Percentiles rank a stretch among this genome's conserved stretches.
These are phyloP conservation scores for Hippocampus guttulatus DNA, from an alignment of 2,113 vertebrate genomes.

Conservation along the genomic window DNA sequence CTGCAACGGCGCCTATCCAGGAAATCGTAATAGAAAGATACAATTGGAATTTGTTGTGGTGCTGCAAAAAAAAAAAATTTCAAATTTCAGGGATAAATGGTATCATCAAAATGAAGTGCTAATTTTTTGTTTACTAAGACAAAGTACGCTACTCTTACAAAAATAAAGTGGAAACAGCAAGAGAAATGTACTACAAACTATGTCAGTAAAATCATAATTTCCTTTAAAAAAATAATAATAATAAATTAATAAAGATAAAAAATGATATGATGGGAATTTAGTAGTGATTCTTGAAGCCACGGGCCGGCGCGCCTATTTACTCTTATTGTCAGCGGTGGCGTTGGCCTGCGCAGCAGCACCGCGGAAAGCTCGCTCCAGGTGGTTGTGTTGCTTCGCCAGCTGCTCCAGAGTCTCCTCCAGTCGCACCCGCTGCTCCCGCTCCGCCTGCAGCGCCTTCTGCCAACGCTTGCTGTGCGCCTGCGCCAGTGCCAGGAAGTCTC, in stretches of 20 bases:
- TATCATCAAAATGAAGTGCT: no score
- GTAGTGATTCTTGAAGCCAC: not conserved
- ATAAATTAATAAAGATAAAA: no score
- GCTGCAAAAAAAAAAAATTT: no score
- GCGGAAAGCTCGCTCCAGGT: conserved; percentile 90
- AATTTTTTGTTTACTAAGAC: no score
- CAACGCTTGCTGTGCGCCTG: conserved; percentile 92
- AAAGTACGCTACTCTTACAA: no score
- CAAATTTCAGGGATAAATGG: not conserved
- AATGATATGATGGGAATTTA: not conserved
- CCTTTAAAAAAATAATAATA: not conserved
- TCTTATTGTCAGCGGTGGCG: conserved; percentile 72
- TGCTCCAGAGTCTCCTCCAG: conserved; percentile 94
- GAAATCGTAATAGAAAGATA: no score
- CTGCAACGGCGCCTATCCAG: conserved; percentile 63
- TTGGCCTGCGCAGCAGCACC: conserved; percentile 73
- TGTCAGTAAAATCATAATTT: not conserved
- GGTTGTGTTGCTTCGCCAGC: conserved; percentile 93
- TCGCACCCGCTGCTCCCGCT: conserved; percentile 88
- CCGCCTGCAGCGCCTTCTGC: conserved; percentile 92
- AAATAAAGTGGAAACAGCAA: not conserved
- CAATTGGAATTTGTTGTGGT: not conserved
- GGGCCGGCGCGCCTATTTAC: conserved; percentile 48
- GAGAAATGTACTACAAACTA: not conserved
- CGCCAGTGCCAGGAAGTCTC: conserved; percentile 86